phyloP scores from a whole-genome alignment of 2,797 vertebrate genomes.

The Tenualosa ilisha region DNA sequence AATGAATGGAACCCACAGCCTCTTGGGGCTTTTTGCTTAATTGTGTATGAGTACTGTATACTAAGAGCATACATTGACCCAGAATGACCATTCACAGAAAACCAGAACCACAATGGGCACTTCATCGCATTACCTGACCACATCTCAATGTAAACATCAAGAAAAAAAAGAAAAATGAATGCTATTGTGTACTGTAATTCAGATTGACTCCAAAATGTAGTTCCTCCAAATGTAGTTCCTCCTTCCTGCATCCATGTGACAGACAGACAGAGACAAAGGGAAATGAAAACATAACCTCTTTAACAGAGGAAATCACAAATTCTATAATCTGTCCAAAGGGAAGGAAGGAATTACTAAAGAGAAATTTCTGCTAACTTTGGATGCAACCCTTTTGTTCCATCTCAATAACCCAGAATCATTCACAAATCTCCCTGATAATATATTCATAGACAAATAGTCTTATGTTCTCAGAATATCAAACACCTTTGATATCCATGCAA shows the following conservation, averaged over 20 bases:
- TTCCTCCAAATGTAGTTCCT: not conserved
- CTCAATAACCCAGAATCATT: too few relatives aligned
- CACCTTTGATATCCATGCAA: not conserved
- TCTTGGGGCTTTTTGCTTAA: not conserved
- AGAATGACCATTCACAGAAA: too few relatives aligned
- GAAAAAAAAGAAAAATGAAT: not conserved
- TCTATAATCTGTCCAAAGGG: too few relatives aligned
- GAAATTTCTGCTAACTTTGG: not conserved
- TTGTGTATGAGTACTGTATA: not conserved
- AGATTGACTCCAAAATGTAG: not conserved
- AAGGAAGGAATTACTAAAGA: not conserved
- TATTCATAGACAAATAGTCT: not conserved
- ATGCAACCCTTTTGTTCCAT: too few relatives aligned
- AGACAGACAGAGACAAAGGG: not conserved
- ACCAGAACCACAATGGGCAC: too few relatives aligned
- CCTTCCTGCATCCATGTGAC: not conserved
- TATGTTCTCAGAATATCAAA: not conserved
- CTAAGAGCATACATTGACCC: too few relatives aligned
- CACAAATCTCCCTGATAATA: too few relatives aligned
- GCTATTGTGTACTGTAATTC: not conserved
- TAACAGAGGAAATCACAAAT: not conserved
- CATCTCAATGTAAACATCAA: not conserved
- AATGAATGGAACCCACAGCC: too few relatives aligned
- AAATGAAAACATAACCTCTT: not conserved
- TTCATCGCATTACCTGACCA: too few relatives aligned